phyloP scores from a whole-genome alignment of 2,888 invertebrate species.

The Papilio elwesi region DNA sequence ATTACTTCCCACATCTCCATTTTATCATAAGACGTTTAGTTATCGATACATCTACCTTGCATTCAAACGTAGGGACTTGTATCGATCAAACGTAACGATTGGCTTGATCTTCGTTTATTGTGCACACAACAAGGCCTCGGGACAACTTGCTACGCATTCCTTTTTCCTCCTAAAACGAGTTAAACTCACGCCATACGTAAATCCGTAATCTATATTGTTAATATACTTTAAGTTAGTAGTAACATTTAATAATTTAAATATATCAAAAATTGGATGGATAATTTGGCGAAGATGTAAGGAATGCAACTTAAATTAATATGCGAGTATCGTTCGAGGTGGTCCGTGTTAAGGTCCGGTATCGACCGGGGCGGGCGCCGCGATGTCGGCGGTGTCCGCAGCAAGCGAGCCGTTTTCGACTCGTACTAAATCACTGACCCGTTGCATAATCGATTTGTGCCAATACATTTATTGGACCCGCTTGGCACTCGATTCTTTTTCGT shows the following conservation, averaged over 20 bases:
- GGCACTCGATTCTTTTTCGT: slow-evolving; percentile 21
- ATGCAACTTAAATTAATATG: neutral
- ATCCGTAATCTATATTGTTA: no score
- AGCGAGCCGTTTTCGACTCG: slow-evolving; percentile 34
- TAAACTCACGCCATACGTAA: no score
- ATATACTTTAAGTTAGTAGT: no score
- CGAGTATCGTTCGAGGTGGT: slow-evolving; percentile 16
- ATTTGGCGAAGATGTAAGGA: no score
- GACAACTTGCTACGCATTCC: neutral
- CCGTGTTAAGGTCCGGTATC: slow-evolving; percentile 52
- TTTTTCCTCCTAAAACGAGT: neutral
- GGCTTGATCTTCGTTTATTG: neutral
- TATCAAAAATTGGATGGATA: no score
- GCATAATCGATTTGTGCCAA: slow-evolving; percentile 35
- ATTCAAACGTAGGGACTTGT: no score
- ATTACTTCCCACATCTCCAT: no score
- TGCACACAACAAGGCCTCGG: neutral
- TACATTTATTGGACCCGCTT: slow-evolving; percentile 30
- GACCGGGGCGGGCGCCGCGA: slow-evolving; percentile 62
- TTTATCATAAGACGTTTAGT: no score
- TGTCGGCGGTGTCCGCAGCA: slow-evolving; percentile 54
- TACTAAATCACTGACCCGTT: slow-evolving; percentile 37
- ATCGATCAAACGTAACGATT: no score
- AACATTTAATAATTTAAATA: no score
- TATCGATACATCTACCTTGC: no score